These are phyloP conservation scores for Harpagoxenus sublaevis DNA, from an alignment of 2,888 invertebrate genomes.

Conservation along the genomic window DNA sequence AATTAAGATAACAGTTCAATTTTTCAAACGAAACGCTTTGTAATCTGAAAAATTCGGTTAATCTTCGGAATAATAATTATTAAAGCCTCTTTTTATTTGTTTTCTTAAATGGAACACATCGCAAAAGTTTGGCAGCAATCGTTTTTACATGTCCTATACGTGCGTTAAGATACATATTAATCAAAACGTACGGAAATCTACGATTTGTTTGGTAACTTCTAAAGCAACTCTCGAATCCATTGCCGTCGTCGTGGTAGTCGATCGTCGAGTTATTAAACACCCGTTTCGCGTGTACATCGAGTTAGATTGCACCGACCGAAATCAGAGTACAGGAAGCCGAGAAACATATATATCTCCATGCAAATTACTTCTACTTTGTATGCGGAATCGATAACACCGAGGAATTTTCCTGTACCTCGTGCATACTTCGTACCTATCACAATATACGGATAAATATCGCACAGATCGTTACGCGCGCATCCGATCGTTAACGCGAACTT, in stretches of 20 bases:
- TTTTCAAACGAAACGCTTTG: background rate
- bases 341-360: conserved; percentile 66
- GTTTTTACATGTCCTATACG: background rate
- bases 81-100: background rate
- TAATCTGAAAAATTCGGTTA: background rate
- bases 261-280: conserved; percentile 52
- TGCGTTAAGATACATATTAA: background rate
- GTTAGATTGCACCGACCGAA: conserved; percentile 58
- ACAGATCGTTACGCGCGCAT: conserved; percentile 13
- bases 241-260: conserved; percentile 6
- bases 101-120: background rate
- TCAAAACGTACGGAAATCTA: background rate
- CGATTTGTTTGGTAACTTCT: conserved; percentile 7
- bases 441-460: conserved; percentile 37
- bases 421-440: conserved; percentile 19
- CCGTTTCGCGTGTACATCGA: conserved; percentile 55
- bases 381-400: conserved; percentile 69
- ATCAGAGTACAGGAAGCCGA: conserved; percentile 58
- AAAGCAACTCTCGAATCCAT: conserved; percentile 8
- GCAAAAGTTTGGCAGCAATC: background rate
- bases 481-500: background rate
- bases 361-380: conserved; percentile 72
- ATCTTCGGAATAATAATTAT: conserved; percentile 3
- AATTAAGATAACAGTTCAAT: too few species aligned
- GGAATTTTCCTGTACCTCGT: conserved; percentile 63